Evolutionary conservation across 2,888 invertebrate genomes (phyloP), one percentile per base, ranked within the genome.

Genomic region (Ennomos fuscantarius): DNA sequence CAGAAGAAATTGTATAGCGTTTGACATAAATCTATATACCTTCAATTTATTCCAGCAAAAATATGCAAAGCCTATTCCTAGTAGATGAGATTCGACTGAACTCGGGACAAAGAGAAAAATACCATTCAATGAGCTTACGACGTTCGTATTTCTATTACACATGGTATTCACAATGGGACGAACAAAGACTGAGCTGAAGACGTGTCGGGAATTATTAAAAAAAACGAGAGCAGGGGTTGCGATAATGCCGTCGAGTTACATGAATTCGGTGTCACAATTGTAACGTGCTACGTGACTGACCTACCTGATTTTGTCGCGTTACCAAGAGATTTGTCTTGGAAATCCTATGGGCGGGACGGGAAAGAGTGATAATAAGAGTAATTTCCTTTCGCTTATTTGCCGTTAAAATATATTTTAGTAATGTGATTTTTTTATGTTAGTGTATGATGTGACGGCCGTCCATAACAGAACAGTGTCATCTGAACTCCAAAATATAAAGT

Each of bases 121-220:
- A 65, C 72, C 67, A 76, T 82, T 78, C 76, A 81, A 78, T 73
- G 72, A 75, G 69, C 76, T 74, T 66, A 69, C 78, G 74, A 39
- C 35, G 48, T 53, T 45, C 58, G 53, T 76, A 82, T 81, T 86
- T 82, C 82, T 79, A 82, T 82, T 81, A 82, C 81, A 83, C 74
- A 80, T 78, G 74, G 72, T 77, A 81, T 82, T 82, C 80, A 89
- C 87, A 87, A 89, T 87, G 75, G 81, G 77, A 84, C 79, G 86
- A 86, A 87, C 85, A 89, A 89, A 87, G 84, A 77, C 60, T 64
- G 53, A 40, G 50, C 44, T 45, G 55, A 43, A 76, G 76, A 90
- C 91, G 91, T 89, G 89, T 76, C 62, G 78, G 70, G 91, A 90
- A 90, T 90, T 87, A 84, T 83, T 82, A 84, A 84, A 84, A 86